Base-by-base conservation (phyloP, 2,797 vertebrate genomes). In the Cirrhinus mrigala region DNA sequence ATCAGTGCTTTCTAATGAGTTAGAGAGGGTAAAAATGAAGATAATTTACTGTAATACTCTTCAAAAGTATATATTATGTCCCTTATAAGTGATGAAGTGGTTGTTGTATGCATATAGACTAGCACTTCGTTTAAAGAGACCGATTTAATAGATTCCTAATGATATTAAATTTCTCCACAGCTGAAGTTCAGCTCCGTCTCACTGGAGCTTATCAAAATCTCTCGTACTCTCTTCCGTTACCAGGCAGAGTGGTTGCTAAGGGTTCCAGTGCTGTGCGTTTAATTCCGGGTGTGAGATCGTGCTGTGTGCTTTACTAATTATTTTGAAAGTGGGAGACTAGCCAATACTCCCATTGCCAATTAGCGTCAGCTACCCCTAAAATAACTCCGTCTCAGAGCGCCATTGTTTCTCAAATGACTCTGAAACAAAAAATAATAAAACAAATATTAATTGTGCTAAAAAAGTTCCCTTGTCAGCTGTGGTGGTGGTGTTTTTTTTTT, bases 221-320 rank as follows among this genome's bases (percentile, higher is more conserved):
- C 33, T 46, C 8, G 1, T 29, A 70, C 58, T 76, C 10, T 40
- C 81, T 82, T 79, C 58, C 64, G 79, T 83, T 81, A 68, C 83
- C 54, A 60, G 62, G 82, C 71, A 86, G 76, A 10, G 8, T 7
- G 20, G 87, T 86, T 87, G 86, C 82, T 84, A 87, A 33, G 82
- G 70, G 64, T 79, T 87, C 75, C 80, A 40, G 37, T 10, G 48
- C 60, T 54, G 79, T 54, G 79, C 46, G 8, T 85, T 80, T 89
- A 83, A 85, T 87, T 89, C 76, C 10, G 82, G 66, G 81, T 75
- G 79, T 74, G 70, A 82, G 86, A 83, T 74, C 10, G 69, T 73
- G 29, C 64, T 73, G 84, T 85, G 64, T 86, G 71, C 86, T 87
- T 89, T 85, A 86, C 84, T 87, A 87, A 88, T 87, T 89, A 88